phyloP scores from a whole-genome alignment of 2,797 vertebrate genomes.

The Eupleurogrammus muticus region DNA sequence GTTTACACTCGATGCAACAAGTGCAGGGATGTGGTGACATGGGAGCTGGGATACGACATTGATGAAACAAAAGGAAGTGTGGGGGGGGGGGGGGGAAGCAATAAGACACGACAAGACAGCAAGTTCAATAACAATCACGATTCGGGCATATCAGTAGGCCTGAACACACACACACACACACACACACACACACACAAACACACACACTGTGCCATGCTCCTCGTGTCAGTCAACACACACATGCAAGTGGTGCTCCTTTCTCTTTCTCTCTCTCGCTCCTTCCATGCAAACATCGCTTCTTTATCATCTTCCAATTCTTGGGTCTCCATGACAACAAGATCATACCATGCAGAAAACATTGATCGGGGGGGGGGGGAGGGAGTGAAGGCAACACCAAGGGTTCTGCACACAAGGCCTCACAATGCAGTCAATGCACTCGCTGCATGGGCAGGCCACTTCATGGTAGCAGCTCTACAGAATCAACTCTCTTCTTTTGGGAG shows the following conservation, averaged over 20 bases:
- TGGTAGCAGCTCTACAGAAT: slow-evolving; percentile 68
- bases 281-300: slow-evolving; percentile 90
- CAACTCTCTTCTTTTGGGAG: slow-evolving; percentile 61
- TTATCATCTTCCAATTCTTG: slow-evolving; percentile 90
- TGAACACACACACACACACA: too few species aligned
- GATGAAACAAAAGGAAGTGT: slow-evolving; percentile 2
- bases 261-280: slow-evolving; percentile 80
- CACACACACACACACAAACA: too few species aligned
- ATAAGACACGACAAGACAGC: slow-evolving; percentile 59
- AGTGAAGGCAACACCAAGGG: slow-evolving; percentile 92
- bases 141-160: slow-evolving; percentile 56
- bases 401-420: slow-evolving; percentile 96
- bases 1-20: slow-evolving; percentile 52
- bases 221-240: slow-evolving; percentile 72
- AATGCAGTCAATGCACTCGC: slow-evolving; percentile 90
- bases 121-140: slow-evolving; percentile 58
- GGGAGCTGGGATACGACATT: slow-evolving; percentile 31
- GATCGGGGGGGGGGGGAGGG: too few species aligned
- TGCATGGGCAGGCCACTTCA: slow-evolving; percentile 76
- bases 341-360: slow-evolving; percentile 91
- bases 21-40: slow-evolving; percentile 62
- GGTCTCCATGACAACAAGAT: slow-evolving; percentile 96
- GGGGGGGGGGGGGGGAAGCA: neutral
- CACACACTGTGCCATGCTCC: slow-evolving; percentile 73
- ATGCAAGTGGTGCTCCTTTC: slow-evolving; percentile 81